These are phyloP conservation scores for Teleogryllus occipitalis DNA, from an alignment of 1,140 invertebrate species.

Conservation along the genomic window DNA sequence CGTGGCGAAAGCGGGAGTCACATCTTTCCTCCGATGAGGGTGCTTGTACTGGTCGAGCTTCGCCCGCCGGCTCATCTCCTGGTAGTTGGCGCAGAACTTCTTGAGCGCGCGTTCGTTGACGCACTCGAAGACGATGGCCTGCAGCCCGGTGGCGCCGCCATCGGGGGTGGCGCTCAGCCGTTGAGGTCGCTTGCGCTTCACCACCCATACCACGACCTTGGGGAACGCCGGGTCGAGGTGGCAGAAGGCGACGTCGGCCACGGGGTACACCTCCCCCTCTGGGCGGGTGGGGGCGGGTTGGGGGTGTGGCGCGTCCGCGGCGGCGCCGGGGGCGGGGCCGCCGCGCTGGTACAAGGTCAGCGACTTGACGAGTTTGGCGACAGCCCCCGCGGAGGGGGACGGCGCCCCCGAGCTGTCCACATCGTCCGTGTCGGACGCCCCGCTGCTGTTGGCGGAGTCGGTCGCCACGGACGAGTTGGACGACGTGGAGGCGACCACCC, in stretches of 20 bases:
- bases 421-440: conserved; percentile 33
- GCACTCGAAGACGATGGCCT: conserved; percentile 35
- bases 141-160: conserved; percentile 22
- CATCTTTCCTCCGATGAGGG: conserved; percentile 8
- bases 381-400: conserved; percentile 17
- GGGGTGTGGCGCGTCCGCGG: not conserved
- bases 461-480: conserved; percentile 27
- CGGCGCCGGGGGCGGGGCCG: not conserved
- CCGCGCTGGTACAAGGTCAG: not conserved
- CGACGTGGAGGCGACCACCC: not conserved
- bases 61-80: conserved; percentile 26
- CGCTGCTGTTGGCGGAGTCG: conserved; percentile 35
- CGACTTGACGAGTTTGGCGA: not conserved
- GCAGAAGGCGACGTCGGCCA: conserved; percentile 31
- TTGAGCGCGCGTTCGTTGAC: conserved; percentile 30
- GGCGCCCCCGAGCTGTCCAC: conserved; percentile 25
- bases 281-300: not conserved
- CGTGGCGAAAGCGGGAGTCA: conserved; percentile 1
- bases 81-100: conserved; percentile 34
- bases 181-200: conserved; percentile 25
- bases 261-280: conserved; percentile 23
- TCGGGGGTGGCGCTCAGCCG: conserved; percentile 1
- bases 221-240: conserved; percentile 34
- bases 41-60: conserved; percentile 22
- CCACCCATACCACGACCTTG: conserved; percentile 34